Conservation (phyloP, 1,140 invertebrate genomes). For the Drosophila suzukii region DNA sequence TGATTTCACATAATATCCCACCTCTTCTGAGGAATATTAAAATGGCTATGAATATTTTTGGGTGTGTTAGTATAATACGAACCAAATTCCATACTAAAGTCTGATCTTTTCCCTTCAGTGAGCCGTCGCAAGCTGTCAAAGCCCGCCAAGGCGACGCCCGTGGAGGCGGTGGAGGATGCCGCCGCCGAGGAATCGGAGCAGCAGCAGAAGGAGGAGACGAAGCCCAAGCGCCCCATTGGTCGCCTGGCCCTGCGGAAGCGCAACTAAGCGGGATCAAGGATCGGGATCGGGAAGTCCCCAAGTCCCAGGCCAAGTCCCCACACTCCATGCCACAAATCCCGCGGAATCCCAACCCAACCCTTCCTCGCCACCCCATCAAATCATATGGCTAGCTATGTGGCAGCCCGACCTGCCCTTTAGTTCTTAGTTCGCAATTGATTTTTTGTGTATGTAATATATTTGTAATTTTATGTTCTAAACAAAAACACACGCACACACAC, state of each 20-base stretch:
- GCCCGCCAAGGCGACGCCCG: constrained; percentile 62
- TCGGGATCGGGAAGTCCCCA: too few species aligned
- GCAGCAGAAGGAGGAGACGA: constrained; percentile 75
- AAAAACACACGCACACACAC: constrained; percentile 8
- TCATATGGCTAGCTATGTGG: constrained; percentile 73
- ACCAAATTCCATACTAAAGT: neutral
- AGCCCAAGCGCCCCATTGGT: constrained; percentile 71
- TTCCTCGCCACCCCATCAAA: neutral
- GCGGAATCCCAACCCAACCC: neutral
- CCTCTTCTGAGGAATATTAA: too few species aligned
- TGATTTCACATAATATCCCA: too few species aligned
- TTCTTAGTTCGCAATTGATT: constrained; percentile 76
- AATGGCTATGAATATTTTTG: too few species aligned
- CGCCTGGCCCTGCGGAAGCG: constrained; percentile 78
- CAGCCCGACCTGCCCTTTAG: constrained; percentile 73
- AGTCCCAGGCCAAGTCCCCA: neutral
- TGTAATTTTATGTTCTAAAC: constrained; percentile 65
- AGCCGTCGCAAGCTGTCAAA: constrained; percentile 76
- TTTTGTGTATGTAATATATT: constrained; percentile 58
- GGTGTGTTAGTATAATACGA: too few species aligned
- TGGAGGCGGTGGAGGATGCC: constrained; percentile 66
- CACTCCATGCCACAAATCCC: neutral
- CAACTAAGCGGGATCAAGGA: constrained; percentile 46
- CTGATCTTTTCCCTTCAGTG: constrained; percentile 31
- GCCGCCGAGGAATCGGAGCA: constrained; percentile 77